Conservation (phyloP, 64 coral and sea anemone species). For the Platygyra sinensis region DNA sequence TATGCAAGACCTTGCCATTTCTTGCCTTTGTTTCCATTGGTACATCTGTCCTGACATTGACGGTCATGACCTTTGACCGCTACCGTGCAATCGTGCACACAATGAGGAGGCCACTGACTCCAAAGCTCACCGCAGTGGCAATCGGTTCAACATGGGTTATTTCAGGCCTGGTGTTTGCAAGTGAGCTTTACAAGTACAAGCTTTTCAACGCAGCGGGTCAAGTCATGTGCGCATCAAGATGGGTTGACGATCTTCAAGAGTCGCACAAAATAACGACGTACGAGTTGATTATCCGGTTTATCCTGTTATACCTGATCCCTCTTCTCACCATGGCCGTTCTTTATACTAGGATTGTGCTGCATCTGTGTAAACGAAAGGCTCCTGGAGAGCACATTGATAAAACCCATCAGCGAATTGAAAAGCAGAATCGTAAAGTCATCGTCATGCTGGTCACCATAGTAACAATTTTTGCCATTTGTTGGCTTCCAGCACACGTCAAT, state of each 20-base stretch:
- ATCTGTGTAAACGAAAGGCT: slow-evolving; percentile 21
- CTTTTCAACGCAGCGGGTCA: slow-evolving; percentile 3
- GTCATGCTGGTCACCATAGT: slow-evolving; percentile 52
- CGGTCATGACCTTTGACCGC: slow-evolving; percentile 34
- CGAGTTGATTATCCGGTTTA: slow-evolving; percentile 35
- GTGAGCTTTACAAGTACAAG: slow-evolving; percentile 35
- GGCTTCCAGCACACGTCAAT: slow-evolving; percentile 65
- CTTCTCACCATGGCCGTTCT: slow-evolving; percentile 39
- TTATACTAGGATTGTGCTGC: slow-evolving; percentile 18
- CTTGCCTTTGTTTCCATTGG: slow-evolving; percentile 18
- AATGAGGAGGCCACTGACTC: slow-evolving; percentile 14
- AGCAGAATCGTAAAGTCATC: slow-evolving; percentile 36
- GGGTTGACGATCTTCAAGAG: not conserved
- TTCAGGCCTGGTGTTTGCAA: not conserved
- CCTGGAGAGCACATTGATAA: slow-evolving; percentile 28
- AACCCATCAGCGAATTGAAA: not conserved
- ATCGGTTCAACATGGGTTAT: slow-evolving; percentile 14
- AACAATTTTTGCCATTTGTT: slow-evolving; percentile 49
- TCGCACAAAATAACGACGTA: not conserved
- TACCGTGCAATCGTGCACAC: slow-evolving; percentile 35
- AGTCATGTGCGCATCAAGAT: slow-evolving; percentile 11
- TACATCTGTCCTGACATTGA: slow-evolving; percentile 22
- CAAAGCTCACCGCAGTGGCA: not conserved
- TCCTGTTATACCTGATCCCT: slow-evolving; percentile 49
- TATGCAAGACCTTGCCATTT: slow-evolving; percentile 41